Percentiles rank a stretch among this genome's conserved stretches.
phyloP scores from a whole-genome alignment of 2,888 invertebrate genomes.

The Julus scandinavius region DNA sequence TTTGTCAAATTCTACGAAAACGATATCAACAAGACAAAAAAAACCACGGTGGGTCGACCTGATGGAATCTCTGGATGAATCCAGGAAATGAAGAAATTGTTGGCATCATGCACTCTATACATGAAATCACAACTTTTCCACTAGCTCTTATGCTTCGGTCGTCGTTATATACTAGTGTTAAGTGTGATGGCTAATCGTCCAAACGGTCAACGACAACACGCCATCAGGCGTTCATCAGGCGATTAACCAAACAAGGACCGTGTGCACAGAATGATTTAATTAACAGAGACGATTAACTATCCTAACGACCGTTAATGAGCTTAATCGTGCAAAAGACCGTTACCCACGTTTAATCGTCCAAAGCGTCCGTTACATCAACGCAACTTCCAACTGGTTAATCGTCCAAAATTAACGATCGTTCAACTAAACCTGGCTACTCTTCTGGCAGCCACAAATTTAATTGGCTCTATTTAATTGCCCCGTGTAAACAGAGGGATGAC shows the following conservation, averaged over 20 bases:
- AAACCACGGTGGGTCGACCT: not conserved
- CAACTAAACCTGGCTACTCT: slow-evolving; percentile 1
- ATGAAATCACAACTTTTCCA: too few species aligned
- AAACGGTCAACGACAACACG: not conserved
- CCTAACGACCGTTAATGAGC: not conserved
- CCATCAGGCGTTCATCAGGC: not conserved
- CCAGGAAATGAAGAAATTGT: not conserved
- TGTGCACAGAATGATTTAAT: not conserved
- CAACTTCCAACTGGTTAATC: not conserved
- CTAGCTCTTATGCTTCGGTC: too few species aligned
- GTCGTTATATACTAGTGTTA: not conserved
- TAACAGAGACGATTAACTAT: not conserved
- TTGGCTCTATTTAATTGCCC: not conserved
- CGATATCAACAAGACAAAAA: not conserved
- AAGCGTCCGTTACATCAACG: not conserved
- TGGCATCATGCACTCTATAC: too few species aligned
- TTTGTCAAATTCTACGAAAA: not conserved
- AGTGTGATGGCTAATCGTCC: not conserved
- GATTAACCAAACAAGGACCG: not conserved
- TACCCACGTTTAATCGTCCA: not conserved
- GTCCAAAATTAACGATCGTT: not conserved
- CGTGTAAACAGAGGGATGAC: slow-evolving; percentile 11
- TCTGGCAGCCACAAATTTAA: not conserved
- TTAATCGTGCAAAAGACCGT: not conserved
- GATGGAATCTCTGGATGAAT: not conserved